Evolutionary conservation across 1,140 invertebrate species (phyloP), one percentile per base, ranked within the genome.

Genomic region (silkworm (Bombyx mori)): DNA sequence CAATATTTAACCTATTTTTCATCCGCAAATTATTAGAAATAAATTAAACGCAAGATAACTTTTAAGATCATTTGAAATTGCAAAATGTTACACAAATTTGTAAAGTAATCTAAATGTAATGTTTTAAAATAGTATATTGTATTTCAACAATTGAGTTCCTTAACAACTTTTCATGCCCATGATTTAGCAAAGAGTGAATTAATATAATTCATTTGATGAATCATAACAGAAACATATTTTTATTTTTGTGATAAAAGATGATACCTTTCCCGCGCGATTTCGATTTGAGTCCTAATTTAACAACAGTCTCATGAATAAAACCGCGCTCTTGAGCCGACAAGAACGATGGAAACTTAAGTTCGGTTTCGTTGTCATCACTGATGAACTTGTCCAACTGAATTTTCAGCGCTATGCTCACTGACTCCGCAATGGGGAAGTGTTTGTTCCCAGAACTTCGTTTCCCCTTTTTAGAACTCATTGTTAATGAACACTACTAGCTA

Each of bases 301-400:
- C 79, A 3, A 90, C 91, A 18, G 92, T 85, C 60, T 90, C 85
- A 79, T 96, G 94, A 54, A 96, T 90, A 73, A 94, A 95, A n/a
- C 92, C 93, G 75, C 94, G 88, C 73, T 96, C 94, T 63, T 91
- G 90, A 2, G 92, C 90, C 22, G 91, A 93, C 45, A 96, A 89
- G 7, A 93, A 94, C 6, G 93, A 93, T 35, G 94, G 93, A 83
- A 95, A 94, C 64, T 91, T 90, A 6, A 88, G 66, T 58, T 89
- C 88, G 1, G 84, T 88, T 62, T 91, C 89, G 69, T 93, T 91
- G 65, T 90, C 88, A 60, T 90, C 79, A 48, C 79, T 85, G 35
- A 92, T 69, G 63, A 94, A 91, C 60, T 92, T 92, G 66, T 92
- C 92, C 46, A 94, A 62, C 46, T 89, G 83, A 12, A 88, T 80